phyloP scores from a whole-genome alignment of 1,140 invertebrate species.

The Adoxophyes honmai region DNA sequence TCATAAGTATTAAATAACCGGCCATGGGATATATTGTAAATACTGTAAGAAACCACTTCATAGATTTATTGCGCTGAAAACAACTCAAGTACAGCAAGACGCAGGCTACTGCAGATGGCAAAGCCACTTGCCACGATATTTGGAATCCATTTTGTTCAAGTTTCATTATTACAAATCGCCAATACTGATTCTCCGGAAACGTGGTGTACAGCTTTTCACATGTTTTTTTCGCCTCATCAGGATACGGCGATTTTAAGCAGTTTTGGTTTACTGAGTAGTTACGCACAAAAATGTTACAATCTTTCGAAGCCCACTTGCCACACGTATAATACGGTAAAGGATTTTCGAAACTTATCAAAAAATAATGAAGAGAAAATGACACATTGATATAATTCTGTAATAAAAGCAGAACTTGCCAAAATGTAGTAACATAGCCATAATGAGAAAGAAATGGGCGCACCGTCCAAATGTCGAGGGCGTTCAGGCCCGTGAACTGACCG shows the following conservation, averaged over 20 bases:
- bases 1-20: slow-evolving; percentile 37
- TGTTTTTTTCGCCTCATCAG: slow-evolving; percentile 19
- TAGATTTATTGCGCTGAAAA: slow-evolving; percentile 42
- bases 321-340: slow-evolving; percentile 53
- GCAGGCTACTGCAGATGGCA: slow-evolving; percentile 45
- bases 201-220: slow-evolving; percentile 43
- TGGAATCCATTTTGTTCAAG: slow-evolving; percentile 11
- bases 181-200: slow-evolving; percentile 63
- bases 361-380: slow-evolving; percentile 53
- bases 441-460: slow-evolving; percentile 49
- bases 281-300: slow-evolving; percentile 42
- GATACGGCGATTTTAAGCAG: slow-evolving; percentile 34
- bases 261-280: slow-evolving; percentile 57
- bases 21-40: slow-evolving; percentile 37
- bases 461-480: slow-evolving; percentile 78
- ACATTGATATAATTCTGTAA: slow-evolving; percentile 44
- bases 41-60: slow-evolving; percentile 32
- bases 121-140: slow-evolving; percentile 47
- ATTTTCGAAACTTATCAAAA: slow-evolving; percentile 59
- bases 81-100: slow-evolving; percentile 38
- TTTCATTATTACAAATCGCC: slow-evolving; percentile 36
- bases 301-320: slow-evolving; percentile 41
- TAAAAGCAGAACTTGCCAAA: slow-evolving; percentile 43
- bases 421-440: slow-evolving; percentile 43
- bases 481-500: slow-evolving; percentile 80